A percentile compares a stretch with the other conserved stretches of the same genome.
Conservation (phyloP, 2,888 invertebrate species). For the Corbicula japonica region DNA sequence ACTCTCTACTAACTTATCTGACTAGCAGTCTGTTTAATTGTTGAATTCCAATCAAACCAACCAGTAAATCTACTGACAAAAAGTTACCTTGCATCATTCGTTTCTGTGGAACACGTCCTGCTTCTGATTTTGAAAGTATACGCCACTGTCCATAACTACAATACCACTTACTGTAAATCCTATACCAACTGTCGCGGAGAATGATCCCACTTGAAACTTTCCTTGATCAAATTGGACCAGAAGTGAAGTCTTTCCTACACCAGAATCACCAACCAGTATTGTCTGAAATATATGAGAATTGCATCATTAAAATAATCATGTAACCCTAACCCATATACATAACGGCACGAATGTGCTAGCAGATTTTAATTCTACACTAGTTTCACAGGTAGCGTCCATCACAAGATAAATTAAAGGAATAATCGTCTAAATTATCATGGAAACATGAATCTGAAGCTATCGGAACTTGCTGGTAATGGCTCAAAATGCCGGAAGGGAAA, state of each 20-base stretch:
- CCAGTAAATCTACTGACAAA: too few species aligned
- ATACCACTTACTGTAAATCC: constrained; percentile 96
- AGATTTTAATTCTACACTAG: background rate
- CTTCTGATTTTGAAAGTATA: too few species aligned
- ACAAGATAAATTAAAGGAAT: background rate
- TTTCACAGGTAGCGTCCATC: background rate
- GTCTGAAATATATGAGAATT: constrained; percentile 90
- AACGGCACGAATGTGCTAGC: background rate
- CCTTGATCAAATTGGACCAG: constrained; percentile 97
- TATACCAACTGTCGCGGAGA: constrained; percentile 97
- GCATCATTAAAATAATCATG: background rate
- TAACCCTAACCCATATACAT: background rate
- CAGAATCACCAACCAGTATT: constrained; percentile 96
- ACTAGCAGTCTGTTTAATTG: too few species aligned
- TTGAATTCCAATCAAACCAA: too few species aligned
- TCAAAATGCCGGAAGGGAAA: too few species aligned
- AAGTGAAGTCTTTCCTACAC: constrained; percentile 96
- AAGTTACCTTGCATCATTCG: too few species aligned
- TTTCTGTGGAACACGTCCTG: too few species aligned
- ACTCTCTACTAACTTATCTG: too few species aligned
- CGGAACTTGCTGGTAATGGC: too few species aligned
- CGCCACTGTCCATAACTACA: too few species aligned
- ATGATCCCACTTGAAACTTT: constrained; percentile 95
- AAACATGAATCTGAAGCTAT: background rate
- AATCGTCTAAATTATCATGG: background rate